phyloP scores from a whole-genome alignment of 2,797 vertebrate genomes.

The Eulemur mongoz region DNA sequence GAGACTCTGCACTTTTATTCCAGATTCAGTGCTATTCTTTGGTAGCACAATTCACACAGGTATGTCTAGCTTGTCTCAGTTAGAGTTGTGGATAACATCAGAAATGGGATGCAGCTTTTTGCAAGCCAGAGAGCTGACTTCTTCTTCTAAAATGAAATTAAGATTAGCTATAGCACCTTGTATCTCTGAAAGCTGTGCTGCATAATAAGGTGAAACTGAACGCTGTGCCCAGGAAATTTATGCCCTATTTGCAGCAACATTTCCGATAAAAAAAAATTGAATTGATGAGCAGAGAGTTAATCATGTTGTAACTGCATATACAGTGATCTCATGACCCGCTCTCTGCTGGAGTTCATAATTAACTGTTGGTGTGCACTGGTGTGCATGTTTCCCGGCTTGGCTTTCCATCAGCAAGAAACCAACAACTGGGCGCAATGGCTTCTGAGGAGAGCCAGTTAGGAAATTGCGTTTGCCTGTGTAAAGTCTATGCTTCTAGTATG shows the following conservation, averaged over 20 bases:
- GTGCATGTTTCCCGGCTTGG: constrained; percentile 67
- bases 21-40: constrained; percentile 73
- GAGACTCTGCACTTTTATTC: constrained; percentile 69
- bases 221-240: constrained; percentile 58
- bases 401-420: constrained; percentile 69
- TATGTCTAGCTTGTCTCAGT: constrained; percentile 68
- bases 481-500: constrained; percentile 67
- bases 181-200: constrained; percentile 54
- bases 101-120: constrained; percentile 57
- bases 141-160: constrained; percentile 71
- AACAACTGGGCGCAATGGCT: constrained; percentile 63
- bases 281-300: constrained; percentile 79
- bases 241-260: constrained; percentile 4
- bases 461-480: constrained; percentile 77
- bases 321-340: constrained; percentile 74
- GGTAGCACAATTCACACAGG: constrained; percentile 67
- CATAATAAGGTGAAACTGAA: constrained; percentile 67
- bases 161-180: constrained; percentile 44
- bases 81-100: constrained; percentile 26
- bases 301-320: constrained; percentile 74
- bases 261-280: constrained; percentile 62
- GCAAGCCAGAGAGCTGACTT: constrained; percentile 55
- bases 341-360: constrained; percentile 78
- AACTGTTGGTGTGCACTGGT: constrained; percentile 61
- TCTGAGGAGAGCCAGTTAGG: constrained; percentile 64